These are phyloP conservation scores for Drosophila formosana DNA, from an alignment of 2,888 invertebrate species.

Conservation along the genomic window DNA sequence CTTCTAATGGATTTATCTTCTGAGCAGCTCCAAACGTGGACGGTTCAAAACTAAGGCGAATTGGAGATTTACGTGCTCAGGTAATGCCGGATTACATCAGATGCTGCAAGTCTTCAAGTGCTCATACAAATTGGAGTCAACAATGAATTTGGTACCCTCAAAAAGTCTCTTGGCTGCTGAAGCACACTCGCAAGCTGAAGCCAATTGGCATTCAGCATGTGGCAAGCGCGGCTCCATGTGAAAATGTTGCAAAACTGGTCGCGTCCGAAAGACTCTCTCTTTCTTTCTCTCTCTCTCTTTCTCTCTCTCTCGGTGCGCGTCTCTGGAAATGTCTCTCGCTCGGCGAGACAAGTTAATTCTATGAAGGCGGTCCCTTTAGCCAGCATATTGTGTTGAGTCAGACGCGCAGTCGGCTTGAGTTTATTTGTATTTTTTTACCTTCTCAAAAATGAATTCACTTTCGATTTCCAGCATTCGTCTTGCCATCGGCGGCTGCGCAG, in stretches of 20 bases:
- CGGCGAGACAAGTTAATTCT: not conserved
- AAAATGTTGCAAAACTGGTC: slow-evolving; percentile 72
- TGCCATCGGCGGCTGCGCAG: slow-evolving; percentile 42
- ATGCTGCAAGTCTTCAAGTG: not conserved
- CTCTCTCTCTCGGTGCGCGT: too few relatives aligned
- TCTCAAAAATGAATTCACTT: slow-evolving; percentile 75
- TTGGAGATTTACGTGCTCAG: not conserved
- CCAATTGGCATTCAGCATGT: slow-evolving; percentile 42
- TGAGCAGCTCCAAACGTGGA: too few relatives aligned
- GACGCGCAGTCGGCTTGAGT: not conserved
- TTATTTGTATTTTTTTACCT: slow-evolving; percentile 26
- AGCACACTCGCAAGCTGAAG: slow-evolving; percentile 1
- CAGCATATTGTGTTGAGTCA: slow-evolving; percentile 24
- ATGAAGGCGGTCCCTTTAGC: slow-evolving; percentile 38
- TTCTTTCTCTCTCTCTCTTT: not conserved
- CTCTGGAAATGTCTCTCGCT: not conserved
- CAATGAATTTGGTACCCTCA: not conserved
- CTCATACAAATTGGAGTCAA: not conserved
- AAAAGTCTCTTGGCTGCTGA: slow-evolving; percentile 5
- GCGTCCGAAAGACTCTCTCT: slow-evolving; percentile 15
- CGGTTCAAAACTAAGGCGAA: too few relatives aligned
- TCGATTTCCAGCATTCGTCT: slow-evolving; percentile 60
- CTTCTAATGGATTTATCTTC: too few relatives aligned
- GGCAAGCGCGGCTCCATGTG: slow-evolving; percentile 29
- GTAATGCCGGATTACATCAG: not conserved